Conservation (phyloP, 2,797 vertebrate genomes). For the Iguana delicatissima region DNA sequence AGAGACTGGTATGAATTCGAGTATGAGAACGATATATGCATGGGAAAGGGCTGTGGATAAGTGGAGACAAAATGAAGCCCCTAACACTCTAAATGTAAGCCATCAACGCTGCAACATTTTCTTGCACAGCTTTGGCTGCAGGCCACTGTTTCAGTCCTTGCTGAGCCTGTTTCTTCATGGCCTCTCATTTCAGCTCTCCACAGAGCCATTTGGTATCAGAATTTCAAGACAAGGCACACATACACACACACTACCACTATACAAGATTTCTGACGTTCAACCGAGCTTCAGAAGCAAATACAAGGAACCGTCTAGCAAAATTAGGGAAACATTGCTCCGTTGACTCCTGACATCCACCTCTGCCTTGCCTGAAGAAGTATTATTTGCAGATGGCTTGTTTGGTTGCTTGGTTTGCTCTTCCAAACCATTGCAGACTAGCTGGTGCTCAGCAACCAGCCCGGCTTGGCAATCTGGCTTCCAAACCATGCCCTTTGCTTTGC, state of each 20-base stretch:
- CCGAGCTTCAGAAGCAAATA: background rate
- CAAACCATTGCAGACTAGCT: background rate
- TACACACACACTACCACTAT: background rate
- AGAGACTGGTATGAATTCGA: too few species aligned
- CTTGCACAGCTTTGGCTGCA: background rate
- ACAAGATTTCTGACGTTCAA: background rate
- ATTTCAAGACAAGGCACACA: background rate
- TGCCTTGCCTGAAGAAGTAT: background rate
- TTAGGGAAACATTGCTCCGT: rapidly evolving
- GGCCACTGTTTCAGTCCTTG: background rate
- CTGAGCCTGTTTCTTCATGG: background rate
- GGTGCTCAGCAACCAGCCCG: rapidly evolving
- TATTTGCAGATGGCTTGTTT: rapidly evolving
- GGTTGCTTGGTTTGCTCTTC: background rate
- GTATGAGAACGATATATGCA: too few species aligned
- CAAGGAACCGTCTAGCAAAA: rapidly evolving
- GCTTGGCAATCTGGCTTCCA: background rate
- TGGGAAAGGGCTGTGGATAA: too few species aligned
- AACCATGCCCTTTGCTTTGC: background rate
- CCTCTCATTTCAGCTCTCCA: background rate
- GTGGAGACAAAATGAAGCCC: too few species aligned
- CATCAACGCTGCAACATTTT: too few species aligned
- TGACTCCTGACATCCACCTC: background rate
- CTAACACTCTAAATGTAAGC: too few species aligned
- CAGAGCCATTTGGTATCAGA: background rate